Conservation (phyloP, 2,888 invertebrate genomes). For the Mongoloraphidia duomilia region DNA sequence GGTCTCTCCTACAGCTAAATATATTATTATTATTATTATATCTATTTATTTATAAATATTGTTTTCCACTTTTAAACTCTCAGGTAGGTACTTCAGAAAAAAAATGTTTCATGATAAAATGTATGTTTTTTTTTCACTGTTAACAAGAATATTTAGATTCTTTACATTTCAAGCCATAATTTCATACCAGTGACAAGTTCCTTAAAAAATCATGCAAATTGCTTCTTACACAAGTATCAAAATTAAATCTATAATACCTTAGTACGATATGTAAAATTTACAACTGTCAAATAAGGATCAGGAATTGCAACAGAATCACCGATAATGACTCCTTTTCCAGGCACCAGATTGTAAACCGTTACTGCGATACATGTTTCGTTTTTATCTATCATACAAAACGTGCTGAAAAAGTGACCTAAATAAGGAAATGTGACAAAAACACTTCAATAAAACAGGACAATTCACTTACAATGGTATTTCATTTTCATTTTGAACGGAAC, state of each 20-base stretch:
- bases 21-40: no score
- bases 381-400: conserved; percentile 67
- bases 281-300: conserved; percentile 49
- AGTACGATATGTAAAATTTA: conserved; percentile 39
- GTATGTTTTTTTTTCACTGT: no score
- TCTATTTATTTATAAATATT: no score
- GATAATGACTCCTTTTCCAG: conserved; percentile 68
- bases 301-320: conserved; percentile 74
- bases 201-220: background rate
- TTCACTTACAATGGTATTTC: conserved; percentile 62
- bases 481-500: conserved; percentile 60
- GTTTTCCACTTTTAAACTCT: no score
- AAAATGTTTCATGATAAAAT: no score
- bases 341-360: conserved; percentile 72
- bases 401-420: conserved; percentile 35
- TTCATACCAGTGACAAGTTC: no score
- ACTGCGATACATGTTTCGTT: conserved; percentile 56
- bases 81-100: no score
- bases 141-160: no score
- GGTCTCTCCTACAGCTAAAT: no score
- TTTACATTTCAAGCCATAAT: no score
- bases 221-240: background rate
- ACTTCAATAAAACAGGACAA: conserved; percentile 4
- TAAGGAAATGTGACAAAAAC: conserved; percentile 1
- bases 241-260: conserved; percentile 27